Base-by-base conservation (phyloP, 2,797 vertebrate genomes). In the Allobates femoralis region DNA sequence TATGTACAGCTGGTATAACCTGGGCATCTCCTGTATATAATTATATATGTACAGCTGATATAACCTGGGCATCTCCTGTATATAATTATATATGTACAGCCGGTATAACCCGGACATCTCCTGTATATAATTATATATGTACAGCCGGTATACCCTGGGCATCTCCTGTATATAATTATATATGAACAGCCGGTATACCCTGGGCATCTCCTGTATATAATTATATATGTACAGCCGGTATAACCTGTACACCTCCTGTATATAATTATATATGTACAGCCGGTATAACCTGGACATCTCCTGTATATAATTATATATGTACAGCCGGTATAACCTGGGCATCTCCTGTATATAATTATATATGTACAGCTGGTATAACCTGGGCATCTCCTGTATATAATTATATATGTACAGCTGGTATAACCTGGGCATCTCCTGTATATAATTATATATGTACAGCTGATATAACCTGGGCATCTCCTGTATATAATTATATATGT, bases 1-100 rank as follows among this genome's bases (percentile, higher is more conserved):
- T n/a, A n/a, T n/a, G n/a, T n/a, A n/a, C n/a, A n/a, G 67, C 67
- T n/a, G 67, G 34, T 41, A 71, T 41, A 71, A 23, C 67, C 67
- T 71, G 34, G 34, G 67, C 0, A 71, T 71, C 6, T 71, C n/a
- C 11, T 62, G 12, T 11, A 10, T 2, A n/a, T n/a, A n/a, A n/a
- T n/a, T n/a, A n/a, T n/a, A n/a, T n/a, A n/a, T n/a, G n/a, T n/a
- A n/a, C n/a, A n/a, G n/a, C n/a, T n/a, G n/a, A n/a, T n/a, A 41
- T 41, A 62, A 62, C n/a, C 60, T 64, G 26, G 60, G 64, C 1
- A 32, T 66, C 28, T 66, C 0, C 64, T 66, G 30, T 73, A 73
- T 46, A 73, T 46, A 26, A 21, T 69, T 7, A 69, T 69, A 37
- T 34, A 7, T 32, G 37, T 46, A 46, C 34, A 46, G 69, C 37